Evolutionary conservation across 2,888 invertebrate species (phyloP).

Genomic region (Cheilosia vulpina): DNA sequence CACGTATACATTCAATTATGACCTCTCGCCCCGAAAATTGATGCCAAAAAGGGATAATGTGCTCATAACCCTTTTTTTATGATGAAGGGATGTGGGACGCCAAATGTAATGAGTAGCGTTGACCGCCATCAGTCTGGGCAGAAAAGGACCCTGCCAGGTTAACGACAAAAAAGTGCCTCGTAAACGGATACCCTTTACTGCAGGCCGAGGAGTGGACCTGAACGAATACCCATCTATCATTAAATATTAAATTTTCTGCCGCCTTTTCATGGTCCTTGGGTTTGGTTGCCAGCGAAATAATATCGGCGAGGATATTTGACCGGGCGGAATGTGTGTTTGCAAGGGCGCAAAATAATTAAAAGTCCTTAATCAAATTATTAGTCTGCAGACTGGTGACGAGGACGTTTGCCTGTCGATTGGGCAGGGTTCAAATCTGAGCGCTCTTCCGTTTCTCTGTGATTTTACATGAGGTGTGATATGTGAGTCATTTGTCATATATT

Average conservation of each 20-base stretch:
- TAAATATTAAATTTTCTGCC: constrained; percentile 32
- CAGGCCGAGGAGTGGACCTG: too few species aligned
- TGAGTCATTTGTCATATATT: constrained; percentile 53
- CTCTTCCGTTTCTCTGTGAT: neutral
- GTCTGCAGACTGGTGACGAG: neutral
- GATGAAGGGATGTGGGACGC: neutral
- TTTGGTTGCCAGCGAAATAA: constrained; percentile 16
- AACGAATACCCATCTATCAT: neutral
- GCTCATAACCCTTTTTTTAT: constrained; percentile 41
- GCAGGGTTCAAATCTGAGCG: neutral
- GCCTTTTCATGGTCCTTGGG: neutral
- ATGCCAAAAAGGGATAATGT: constrained; percentile 62
- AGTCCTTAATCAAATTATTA: constrained; percentile 72
- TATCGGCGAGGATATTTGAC: constrained; percentile 4
- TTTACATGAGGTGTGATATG: constrained; percentile 35
- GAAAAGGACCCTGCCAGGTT: neutral
- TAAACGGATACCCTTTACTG: constrained; percentile 10
- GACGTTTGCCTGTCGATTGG: neutral
- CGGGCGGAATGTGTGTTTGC: constrained; percentile 35
- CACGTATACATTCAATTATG: constrained; percentile 62
- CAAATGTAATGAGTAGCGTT: constrained; percentile 15
- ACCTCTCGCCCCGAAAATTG: constrained; percentile 1
- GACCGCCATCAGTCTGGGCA: constrained; percentile 37
- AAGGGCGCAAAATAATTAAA: constrained; percentile 68
- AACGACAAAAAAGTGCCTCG: constrained; percentile 5